These are phyloP conservation scores for Blera fallax DNA, from an alignment of 2,888 invertebrate species.

Conservation along the genomic window DNA sequence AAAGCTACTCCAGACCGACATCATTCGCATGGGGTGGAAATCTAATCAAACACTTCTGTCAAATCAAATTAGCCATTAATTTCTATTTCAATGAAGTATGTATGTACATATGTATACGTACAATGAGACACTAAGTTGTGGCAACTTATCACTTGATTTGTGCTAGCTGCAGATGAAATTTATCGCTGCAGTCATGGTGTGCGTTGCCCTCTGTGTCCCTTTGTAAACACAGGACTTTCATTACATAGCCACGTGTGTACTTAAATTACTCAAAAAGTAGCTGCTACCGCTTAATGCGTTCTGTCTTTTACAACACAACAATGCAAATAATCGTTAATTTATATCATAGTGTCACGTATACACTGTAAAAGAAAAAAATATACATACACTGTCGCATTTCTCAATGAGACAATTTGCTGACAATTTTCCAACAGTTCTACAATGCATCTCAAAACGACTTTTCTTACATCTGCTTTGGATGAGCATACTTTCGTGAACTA, in stretches of 20 bases:
- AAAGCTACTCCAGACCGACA: no score
- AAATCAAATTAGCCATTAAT: slow-evolving; percentile 4
- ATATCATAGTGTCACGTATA: no score
- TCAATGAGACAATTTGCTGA: background rate
- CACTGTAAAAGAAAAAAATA: background rate
- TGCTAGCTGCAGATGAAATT: background rate
- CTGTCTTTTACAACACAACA: no score
- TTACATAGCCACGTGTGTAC: background rate
- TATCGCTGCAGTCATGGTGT: no score
- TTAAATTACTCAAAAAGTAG: background rate
- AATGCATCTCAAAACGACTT: background rate
- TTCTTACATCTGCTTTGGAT: background rate
- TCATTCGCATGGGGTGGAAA: background rate
- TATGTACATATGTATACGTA: background rate
- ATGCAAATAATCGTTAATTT: no score
- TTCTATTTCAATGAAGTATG: background rate
- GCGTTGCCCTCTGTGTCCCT: no score
- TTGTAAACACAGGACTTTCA: no score
- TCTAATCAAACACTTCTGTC: slow-evolving; percentile 9
- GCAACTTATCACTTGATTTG: background rate
- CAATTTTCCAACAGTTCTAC: background rate
- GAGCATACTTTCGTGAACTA: slow-evolving; percentile 1
- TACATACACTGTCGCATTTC: background rate
- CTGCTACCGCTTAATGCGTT: no score
- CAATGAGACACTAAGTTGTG: background rate